A percentile compares a stretch with the other conserved stretches of the same genome.
Conservation (phyloP, 2,113 vertebrate species). For the Tachycineta bicolor region DNA sequence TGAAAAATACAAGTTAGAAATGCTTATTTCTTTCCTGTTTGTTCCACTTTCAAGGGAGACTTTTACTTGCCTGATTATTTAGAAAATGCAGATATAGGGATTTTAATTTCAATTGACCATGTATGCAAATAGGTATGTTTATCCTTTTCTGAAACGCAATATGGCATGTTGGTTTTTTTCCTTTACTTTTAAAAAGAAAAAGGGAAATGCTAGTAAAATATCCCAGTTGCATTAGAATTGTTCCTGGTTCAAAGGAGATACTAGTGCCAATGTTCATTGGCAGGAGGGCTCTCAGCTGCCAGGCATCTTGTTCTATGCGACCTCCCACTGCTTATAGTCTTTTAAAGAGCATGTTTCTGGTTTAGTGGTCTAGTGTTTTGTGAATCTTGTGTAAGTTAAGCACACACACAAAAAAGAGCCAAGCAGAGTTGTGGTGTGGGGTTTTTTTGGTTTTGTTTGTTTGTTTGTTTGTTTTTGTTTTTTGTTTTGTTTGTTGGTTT, state of each 20-base stretch:
- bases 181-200: neutral
- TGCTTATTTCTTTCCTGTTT: neutral
- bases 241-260: neutral
- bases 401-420: neutral
- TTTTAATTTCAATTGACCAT: neutral
- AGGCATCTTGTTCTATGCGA: neutral
- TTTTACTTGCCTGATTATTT: neutral
- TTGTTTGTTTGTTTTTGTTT: neutral
- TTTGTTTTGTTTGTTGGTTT: too few relatives aligned
- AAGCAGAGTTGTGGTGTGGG: too few relatives aligned
- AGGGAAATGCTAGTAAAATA: neutral
- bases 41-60: neutral
- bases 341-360: neutral
- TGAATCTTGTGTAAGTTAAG: neutral
- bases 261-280: neutral
- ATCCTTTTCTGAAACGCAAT: neutral
- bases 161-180: fast-evolving
- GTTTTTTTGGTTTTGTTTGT: neutral
- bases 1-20: too few relatives aligned
- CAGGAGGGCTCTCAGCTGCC: neutral
- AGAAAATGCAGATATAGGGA: neutral
- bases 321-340: neutral
- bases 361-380: neutral
- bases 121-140: neutral
- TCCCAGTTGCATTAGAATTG: neutral